Conservation (phyloP, 2,888 invertebrate species). For the Xanthia togata region DNA sequence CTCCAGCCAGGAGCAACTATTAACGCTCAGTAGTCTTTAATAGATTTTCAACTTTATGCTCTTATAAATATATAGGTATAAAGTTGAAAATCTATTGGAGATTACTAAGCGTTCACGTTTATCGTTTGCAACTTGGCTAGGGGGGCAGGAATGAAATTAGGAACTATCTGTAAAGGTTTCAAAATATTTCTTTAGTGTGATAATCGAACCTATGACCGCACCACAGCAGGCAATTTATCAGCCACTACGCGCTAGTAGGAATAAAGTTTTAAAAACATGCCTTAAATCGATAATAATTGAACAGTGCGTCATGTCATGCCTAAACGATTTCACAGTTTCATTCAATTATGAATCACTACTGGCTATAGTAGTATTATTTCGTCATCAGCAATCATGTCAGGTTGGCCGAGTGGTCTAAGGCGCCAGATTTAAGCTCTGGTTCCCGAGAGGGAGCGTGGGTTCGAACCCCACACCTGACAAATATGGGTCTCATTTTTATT, state of each 20-base stretch:
- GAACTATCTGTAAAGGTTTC: too few species aligned
- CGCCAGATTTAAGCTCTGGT: constrained; percentile 96
- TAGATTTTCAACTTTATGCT: too few species aligned
- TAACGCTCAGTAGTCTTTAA: too few species aligned
- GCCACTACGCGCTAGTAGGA: neutral
- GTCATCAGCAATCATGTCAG: constrained; percentile 83
- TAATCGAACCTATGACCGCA: neutral
- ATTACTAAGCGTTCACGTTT: too few species aligned
- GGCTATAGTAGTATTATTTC: constrained; percentile 16
- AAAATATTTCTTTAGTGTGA: neutral
- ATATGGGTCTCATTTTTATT: neutral
- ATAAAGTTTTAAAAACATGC: neutral
- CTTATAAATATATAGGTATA: too few species aligned
- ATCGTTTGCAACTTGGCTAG: too few species aligned
- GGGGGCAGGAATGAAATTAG: too few species aligned
- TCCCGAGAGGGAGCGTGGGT: constrained; percentile 95
- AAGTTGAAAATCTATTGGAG: too few species aligned
- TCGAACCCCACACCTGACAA: constrained; percentile 95
- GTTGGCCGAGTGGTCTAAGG: constrained; percentile 96
- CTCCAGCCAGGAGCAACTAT: too few species aligned
- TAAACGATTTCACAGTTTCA: constrained; percentile 18
- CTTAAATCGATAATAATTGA: neutral
- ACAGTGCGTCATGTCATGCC: constrained; percentile 14
- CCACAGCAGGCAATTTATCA: neutral
- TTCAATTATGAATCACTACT: constrained; percentile 25